A percentile compares a stretch with the other conserved stretches of the same genome.
Evolutionary conservation across 2,113 vertebrate genomes (phyloP).

Genomic region (Hyperopisus bebe): DNA sequence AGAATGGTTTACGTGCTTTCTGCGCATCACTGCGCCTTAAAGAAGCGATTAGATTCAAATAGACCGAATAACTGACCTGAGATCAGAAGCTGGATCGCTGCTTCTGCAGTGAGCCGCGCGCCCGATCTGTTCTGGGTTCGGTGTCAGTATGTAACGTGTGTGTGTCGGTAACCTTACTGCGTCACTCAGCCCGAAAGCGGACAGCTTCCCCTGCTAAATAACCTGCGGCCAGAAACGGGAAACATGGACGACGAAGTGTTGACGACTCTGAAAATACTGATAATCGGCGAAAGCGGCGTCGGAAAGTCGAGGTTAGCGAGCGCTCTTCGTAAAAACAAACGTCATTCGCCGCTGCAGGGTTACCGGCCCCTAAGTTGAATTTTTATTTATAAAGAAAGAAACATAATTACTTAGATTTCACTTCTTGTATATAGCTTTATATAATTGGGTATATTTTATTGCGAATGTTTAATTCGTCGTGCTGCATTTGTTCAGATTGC

Average conservation of each 20-base stretch:
- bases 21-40: neutral
- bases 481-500: neutral
- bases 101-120: neutral
- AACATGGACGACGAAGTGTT: conserved; percentile 92
- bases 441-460: neutral
- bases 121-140: neutral
- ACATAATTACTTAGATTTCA: neutral
- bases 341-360: neutral
- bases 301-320: conserved; percentile 86
- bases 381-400: neutral
- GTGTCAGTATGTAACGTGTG: neutral
- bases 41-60: neutral
- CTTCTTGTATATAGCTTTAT: neutral
- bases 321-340: neutral
- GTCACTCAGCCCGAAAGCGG: neutral
- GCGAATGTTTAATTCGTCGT: neutral
- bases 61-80: neutral
- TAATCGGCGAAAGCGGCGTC: conserved; percentile 94
- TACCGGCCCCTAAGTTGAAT: neutral
- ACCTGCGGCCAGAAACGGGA: neutral
- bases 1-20: neutral
- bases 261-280: conserved; percentile 89
- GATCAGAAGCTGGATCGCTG: neutral
- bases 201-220: neutral
- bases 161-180: neutral